Conservation (phyloP, 2,888 invertebrate genomes). For the Apotomis turbidana region DNA sequence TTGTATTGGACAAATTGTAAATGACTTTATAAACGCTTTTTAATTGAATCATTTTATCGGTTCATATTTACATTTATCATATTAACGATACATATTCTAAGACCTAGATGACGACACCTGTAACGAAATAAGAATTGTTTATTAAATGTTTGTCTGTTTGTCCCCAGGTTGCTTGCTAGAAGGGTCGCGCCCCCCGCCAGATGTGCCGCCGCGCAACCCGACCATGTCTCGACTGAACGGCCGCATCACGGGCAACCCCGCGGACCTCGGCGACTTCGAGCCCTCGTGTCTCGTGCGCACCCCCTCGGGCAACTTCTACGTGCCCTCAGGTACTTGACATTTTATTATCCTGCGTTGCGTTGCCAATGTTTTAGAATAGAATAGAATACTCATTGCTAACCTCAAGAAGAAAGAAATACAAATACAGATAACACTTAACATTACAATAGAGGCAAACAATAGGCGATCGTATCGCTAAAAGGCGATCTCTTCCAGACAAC, state of each 20-base stretch:
- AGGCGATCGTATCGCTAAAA: too few relatives aligned
- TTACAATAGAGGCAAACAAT: too few relatives aligned
- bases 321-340: conserved; percentile 88
- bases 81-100: too few relatives aligned
- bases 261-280: conserved; percentile 91
- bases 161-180: conserved; percentile 92
- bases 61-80: too few relatives aligned
- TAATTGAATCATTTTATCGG: neutral
- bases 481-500: too few relatives aligned
- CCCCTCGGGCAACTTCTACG: conserved; percentile 96
- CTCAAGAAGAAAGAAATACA: too few relatives aligned
- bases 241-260: conserved; percentile 92
- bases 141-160: conserved; percentile 45
- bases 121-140: neutral
- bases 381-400: too few relatives aligned
- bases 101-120: neutral
- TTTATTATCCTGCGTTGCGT: too few relatives aligned
- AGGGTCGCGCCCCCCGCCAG: conserved; percentile 92
- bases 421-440: too few relatives aligned
- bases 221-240: conserved; percentile 96
- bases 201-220: conserved; percentile 93
- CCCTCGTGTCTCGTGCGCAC: conserved; percentile 95
- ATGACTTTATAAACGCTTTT: neutral
- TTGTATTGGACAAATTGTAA: too few relatives aligned
- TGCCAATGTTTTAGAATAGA: too few relatives aligned